Evolutionary conservation across 2,113 vertebrate genomes (phyloP).

Genomic region (Ginglymostoma cirratum): DNA sequence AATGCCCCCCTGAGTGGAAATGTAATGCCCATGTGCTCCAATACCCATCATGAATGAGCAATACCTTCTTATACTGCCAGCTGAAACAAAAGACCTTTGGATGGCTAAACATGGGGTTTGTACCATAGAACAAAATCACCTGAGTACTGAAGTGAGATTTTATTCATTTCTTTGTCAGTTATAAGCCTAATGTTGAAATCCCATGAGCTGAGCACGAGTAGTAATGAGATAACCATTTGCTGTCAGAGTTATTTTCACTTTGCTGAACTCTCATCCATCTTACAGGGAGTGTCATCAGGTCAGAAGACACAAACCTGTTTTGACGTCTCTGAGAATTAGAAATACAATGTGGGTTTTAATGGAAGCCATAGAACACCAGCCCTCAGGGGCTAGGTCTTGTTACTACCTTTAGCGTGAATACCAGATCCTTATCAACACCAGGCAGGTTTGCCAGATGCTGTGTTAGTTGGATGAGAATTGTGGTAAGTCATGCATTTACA

Average conservation of each 20-base stretch:
- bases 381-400: background rate
- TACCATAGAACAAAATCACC: background rate
- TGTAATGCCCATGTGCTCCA: background rate
- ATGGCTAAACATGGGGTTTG: background rate
- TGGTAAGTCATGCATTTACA: background rate
- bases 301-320: background rate
- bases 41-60: background rate
- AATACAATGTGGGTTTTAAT: background rate
- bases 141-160: background rate
- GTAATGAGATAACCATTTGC: background rate
- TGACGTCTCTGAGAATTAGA: conserved; percentile 13
- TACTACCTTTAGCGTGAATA: background rate
- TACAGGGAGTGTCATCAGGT: background rate
- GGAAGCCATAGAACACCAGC: background rate
- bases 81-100: background rate
- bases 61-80: background rate
- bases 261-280: background rate
- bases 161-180: background rate
- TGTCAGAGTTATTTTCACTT: background rate
- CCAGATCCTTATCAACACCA: background rate
- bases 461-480: background rate
- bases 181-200: background rate
- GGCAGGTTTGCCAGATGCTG: background rate
- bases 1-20: background rate
- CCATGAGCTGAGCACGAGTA: background rate